phyloP scores from a whole-genome alignment of 2,797 vertebrate genomes.

The Nasua narica region DNA sequence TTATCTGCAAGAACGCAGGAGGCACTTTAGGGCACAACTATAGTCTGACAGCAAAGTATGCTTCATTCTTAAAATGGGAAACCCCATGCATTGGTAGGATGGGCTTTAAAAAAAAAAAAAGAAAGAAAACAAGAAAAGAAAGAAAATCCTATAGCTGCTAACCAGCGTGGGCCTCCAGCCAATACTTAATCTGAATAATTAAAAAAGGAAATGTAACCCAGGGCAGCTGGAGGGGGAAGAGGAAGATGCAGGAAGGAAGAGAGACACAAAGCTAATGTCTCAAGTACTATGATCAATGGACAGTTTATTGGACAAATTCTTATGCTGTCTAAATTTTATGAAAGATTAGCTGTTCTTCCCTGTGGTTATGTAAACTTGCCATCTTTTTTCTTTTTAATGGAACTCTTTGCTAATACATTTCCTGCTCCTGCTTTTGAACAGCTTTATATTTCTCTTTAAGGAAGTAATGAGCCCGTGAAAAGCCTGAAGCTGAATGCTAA shows the following conservation, averaged over 20 bases:
- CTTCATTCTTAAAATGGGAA: slow-evolving; percentile 54
- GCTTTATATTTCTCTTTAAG: slow-evolving; percentile 61
- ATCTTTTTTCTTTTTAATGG: slow-evolving; percentile 46
- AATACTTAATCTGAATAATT: slow-evolving; percentile 66
- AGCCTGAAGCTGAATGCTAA: slow-evolving; percentile 5
- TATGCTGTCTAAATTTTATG: slow-evolving; percentile 64
- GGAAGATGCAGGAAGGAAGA: slow-evolving; percentile 64
- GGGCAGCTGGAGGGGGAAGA: slow-evolving; percentile 59
- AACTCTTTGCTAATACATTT: slow-evolving; percentile 54
- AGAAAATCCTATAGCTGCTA: slow-evolving; percentile 52
- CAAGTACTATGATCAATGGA: slow-evolving; percentile 55
- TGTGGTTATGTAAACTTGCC: slow-evolving; percentile 61
- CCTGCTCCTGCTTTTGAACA: slow-evolving; percentile 22
- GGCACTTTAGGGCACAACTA: not conserved
- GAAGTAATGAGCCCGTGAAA: slow-evolving; percentile 46
- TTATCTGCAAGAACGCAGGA: not conserved
- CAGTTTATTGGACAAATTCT: slow-evolving; percentile 65
- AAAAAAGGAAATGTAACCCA: slow-evolving; percentile 65
- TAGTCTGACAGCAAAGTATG: not conserved
- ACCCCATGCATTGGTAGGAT: not conserved
- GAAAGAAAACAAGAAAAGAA: not conserved
- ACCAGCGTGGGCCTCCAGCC: slow-evolving; percentile 50
- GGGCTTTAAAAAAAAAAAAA: not conserved
- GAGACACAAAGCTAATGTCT: slow-evolving; percentile 66
- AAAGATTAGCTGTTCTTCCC: slow-evolving; percentile 72